Percentiles rank a stretch among this genome's conserved stretches.
Evolutionary conservation across 2,113 vertebrate genomes (phyloP).

Genomic region (Coregonus clupeaformis): DNA sequence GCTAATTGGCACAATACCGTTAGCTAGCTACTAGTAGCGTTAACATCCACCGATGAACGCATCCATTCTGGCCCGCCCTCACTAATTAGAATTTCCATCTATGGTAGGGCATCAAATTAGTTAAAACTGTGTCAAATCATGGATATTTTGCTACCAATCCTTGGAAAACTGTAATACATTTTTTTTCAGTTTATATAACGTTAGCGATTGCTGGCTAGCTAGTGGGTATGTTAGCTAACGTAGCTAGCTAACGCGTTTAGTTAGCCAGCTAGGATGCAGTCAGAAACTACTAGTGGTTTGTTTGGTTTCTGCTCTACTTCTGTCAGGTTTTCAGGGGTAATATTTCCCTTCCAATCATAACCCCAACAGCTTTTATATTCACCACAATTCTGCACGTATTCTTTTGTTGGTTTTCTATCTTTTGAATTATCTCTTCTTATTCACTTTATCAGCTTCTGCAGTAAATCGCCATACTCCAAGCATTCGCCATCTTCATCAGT

Average conservation of each 20-base stretch:
- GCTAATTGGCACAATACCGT: too few species aligned
- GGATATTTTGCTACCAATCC: too few species aligned
- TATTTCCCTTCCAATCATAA: not conserved
- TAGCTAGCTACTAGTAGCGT: too few species aligned
- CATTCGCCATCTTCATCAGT: constrained; percentile 75
- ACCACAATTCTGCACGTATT: constrained; percentile 54
- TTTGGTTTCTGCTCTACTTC: not conserved
- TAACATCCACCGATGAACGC: too few species aligned
- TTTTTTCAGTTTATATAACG: too few species aligned
- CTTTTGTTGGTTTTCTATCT: constrained; percentile 11
- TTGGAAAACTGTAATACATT: too few species aligned
- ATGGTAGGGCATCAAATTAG: too few species aligned
- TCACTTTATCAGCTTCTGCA: constrained; percentile 71
- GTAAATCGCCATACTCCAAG: constrained; percentile 62
- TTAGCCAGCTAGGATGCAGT: too few species aligned
- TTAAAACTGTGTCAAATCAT: too few species aligned
- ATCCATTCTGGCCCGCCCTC: too few species aligned
- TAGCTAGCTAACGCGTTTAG: constrained; percentile 21
- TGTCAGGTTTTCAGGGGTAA: constrained; percentile 6
- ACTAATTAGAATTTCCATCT: too few species aligned
- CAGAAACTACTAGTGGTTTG: too few species aligned
- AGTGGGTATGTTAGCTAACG: not conserved
- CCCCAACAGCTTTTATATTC: not conserved
- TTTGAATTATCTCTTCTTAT: constrained; percentile 37
- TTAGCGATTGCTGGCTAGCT: not conserved